Base-by-base conservation (phyloP, 2,888 invertebrate species). In the Ypsolopha scabrella region DNA sequence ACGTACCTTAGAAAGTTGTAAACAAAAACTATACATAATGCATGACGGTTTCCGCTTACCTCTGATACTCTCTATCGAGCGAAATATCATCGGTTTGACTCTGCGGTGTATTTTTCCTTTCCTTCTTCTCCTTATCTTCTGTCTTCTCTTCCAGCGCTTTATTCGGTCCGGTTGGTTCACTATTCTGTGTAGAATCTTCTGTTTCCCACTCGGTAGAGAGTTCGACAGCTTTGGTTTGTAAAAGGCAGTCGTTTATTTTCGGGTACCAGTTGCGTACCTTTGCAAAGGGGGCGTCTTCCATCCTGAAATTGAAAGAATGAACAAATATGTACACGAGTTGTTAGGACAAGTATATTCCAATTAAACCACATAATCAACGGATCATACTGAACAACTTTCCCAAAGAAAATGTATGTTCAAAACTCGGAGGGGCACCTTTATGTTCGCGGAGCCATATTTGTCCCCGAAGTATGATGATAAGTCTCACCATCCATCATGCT, bases 1-100 rank as follows among this genome's bases (percentile, higher is more conserved):
- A n/a, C n/a, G n/a, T 24, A 4, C 24, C 2, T 24, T 24, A 10
- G 2, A 38, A 8, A 41, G 13, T 6, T 35, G n/a, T 9, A 24
- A 24, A 7, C 24, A 24, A 6, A 33, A 33, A 33, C 41, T 41
- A 41, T 41, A 11, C 41, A 41, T 41, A 1, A 13, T 3, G 13
- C 9, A 41, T 41, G 2, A 7, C 2, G 8, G 6, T 43, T 33
- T 41, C 37, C 6, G 41, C 55, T 51, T 41, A 83, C 80, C 75
- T 75, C 64, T 80, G 78, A 57, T 85, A 83, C 62, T 83, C 81
- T 53, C 68, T 64, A 52, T 83, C 75, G 7, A 83, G 67, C 43
- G 67, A 64, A 14, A 74, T 58, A 49, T 72, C 74, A 10, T 75
- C 73, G 6, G 53, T 65, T 14, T 62, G 60, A 13, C 8, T 39